A percentile compares a stretch with the other conserved stretches of the same genome.
Conservation (phyloP, 2,888 invertebrate genomes). For the Hipparchia semele region DNA sequence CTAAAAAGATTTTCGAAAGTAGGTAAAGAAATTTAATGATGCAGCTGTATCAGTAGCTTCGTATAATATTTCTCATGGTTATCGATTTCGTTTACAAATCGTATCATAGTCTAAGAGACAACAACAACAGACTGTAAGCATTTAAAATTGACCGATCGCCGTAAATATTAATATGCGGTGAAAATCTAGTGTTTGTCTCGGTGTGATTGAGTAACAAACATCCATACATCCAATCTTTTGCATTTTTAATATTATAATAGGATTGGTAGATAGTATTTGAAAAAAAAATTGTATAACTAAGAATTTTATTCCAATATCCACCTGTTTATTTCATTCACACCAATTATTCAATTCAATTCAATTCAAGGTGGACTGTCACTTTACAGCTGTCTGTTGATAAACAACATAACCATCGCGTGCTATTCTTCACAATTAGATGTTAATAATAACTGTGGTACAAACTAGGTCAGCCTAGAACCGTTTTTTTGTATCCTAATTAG, state of each 20-base stretch:
- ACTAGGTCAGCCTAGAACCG: conserved; percentile 7
- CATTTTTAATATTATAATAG: too few relatives aligned
- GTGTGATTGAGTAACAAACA: too few relatives aligned
- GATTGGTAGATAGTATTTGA: too few relatives aligned
- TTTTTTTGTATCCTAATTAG: background rate
- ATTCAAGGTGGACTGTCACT: background rate
- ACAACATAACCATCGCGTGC: conserved; percentile 3
- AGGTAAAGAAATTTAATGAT: background rate
- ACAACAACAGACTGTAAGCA: background rate
- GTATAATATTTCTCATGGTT: background rate
- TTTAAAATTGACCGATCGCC: too few relatives aligned
- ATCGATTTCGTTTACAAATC: background rate
- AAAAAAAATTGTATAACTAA: too few relatives aligned
- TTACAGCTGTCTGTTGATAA: background rate
- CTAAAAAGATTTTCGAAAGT: background rate
- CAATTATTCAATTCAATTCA: background rate
- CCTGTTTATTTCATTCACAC: too few relatives aligned
- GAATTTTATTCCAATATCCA: too few relatives aligned
- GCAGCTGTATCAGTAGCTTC: background rate
- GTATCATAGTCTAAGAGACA: background rate
- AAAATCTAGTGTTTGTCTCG: too few relatives aligned
- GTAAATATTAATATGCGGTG: too few relatives aligned
- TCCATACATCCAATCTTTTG: too few relatives aligned
- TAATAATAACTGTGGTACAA: conserved; percentile 2
- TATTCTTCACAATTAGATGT: background rate